A percentile compares a stretch with the other conserved stretches of the same genome.
Evolutionary conservation across 2,888 invertebrate genomes (phyloP).

Genomic region (Protula sp.): DNA sequence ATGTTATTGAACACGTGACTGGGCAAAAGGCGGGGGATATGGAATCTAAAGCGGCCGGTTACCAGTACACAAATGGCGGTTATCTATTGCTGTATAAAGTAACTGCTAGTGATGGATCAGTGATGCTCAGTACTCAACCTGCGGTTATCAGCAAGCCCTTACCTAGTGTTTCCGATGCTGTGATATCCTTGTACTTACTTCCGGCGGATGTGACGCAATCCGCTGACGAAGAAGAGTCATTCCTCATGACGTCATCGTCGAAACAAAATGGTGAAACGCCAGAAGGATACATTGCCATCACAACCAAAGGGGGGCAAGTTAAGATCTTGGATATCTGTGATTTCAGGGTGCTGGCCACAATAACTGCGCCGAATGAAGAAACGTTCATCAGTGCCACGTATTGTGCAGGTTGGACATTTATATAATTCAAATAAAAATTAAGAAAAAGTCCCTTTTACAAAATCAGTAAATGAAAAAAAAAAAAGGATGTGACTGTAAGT

Average conservation of each 20-base stretch:
- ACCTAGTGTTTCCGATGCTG: too few relatives aligned
- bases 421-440: too few relatives aligned
- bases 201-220: slow-evolving; percentile 36
- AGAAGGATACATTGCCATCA: slow-evolving; percentile 63
- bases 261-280: background rate
- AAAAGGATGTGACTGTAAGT: too few relatives aligned
- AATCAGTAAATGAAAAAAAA: too few relatives aligned
- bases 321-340: slow-evolving; percentile 68
- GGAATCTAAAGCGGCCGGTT: background rate
- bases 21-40: slow-evolving; percentile 67
- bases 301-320: slow-evolving; percentile 71
- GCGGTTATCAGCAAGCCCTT: too few relatives aligned
- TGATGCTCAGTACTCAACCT: too few relatives aligned
- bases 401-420: slow-evolving; percentile 66
- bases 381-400: slow-evolving; percentile 75
- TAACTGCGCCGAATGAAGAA: slow-evolving; percentile 35
- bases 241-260: background rate
- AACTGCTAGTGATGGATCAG: too few relatives aligned
- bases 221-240: slow-evolving; percentile 32
- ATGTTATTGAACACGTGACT: slow-evolving; percentile 73
- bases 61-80: slow-evolving; percentile 3
- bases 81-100: slow-evolving; percentile 15
- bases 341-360: slow-evolving; percentile 66
- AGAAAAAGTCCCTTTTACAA: too few relatives aligned
- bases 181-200: too few relatives aligned